A percentile compares a stretch with the other conserved stretches of the same genome.
Evolutionary conservation across 2,113 vertebrate genomes (phyloP).

Genomic region (Tachysurus fulvidraco): DNA sequence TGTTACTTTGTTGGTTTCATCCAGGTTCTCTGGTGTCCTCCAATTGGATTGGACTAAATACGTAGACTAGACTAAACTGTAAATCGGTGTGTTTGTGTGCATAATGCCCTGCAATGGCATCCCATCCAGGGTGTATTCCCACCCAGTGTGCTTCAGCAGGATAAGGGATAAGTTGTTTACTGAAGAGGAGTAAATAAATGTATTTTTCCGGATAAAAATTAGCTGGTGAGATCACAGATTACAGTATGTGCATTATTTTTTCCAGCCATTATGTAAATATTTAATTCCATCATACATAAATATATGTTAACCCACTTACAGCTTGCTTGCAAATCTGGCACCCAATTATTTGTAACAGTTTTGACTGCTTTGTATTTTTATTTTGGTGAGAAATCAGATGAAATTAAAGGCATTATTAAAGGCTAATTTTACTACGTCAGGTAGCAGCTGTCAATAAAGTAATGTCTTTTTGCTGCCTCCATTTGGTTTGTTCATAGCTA

Average conservation of each 20-base stretch:
- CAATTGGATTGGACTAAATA: no score
- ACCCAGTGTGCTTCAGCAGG: background rate
- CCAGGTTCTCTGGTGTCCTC: background rate
- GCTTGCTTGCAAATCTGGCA: background rate
- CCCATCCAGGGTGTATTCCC: background rate
- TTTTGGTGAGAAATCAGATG: background rate
- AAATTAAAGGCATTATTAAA: background rate
- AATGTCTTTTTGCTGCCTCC: background rate
- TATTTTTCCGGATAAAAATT: background rate
- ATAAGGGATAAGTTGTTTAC: background rate
- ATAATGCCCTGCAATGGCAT: background rate
- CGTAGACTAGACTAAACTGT: background rate
- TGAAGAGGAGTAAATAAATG: background rate
- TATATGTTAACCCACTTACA: background rate
- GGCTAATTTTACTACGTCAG: background rate
- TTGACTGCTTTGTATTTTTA: background rate
- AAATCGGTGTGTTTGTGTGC: background rate
- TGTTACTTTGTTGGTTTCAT: background rate
- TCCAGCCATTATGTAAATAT: slow-evolving; percentile 1
- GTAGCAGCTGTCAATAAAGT: background rate
- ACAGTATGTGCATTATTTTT: background rate
- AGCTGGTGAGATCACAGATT: background rate
- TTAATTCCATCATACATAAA: background rate
- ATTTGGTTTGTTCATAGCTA: background rate
- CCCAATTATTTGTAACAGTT: background rate